Evolutionary conservation across 2,888 invertebrate genomes (phyloP).

Genomic region (Ptychoptera contaminata): DNA sequence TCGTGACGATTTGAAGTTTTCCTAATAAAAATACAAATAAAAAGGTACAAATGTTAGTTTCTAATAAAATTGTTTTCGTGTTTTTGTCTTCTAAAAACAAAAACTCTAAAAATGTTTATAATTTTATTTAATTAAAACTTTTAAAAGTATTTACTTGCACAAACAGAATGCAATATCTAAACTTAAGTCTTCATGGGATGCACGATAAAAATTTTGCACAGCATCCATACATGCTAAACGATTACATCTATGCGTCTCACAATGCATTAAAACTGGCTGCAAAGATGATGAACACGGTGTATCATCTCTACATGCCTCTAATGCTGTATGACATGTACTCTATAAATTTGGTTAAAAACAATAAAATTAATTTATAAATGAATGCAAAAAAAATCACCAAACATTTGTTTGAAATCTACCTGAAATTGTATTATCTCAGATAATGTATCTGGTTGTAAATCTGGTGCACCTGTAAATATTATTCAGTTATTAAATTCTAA

Average conservation of each 20-base stretch:
- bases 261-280: constrained; percentile 72
- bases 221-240: constrained; percentile 79
- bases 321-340: constrained; percentile 76
- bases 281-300: constrained; percentile 60
- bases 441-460: constrained; percentile 29
- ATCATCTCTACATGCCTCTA: constrained; percentile 69
- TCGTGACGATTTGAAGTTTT: constrained; percentile 49
- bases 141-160: constrained; percentile 57
- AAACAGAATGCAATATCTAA: constrained; percentile 84
- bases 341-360: constrained; percentile 29
- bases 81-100: too few relatives aligned
- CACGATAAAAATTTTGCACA: constrained; percentile 70
- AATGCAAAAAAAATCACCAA: too few relatives aligned
- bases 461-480: constrained; percentile 29
- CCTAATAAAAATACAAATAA: constrained; percentile 1
- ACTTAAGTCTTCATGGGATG: constrained; percentile 64
- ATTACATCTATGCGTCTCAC: constrained; percentile 61
- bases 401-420: too few relatives aligned
- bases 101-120: constrained; percentile 1
- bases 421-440: constrained; percentile 33
- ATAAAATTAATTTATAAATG: too few relatives aligned
- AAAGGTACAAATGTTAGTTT: constrained; percentile 1
- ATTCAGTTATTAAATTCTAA: too few relatives aligned
- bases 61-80: too few relatives aligned
- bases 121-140: neutral